These are phyloP conservation scores for Anniella stebbinsi DNA, from an alignment of 2,797 vertebrate genomes.

Conservation along the genomic window DNA sequence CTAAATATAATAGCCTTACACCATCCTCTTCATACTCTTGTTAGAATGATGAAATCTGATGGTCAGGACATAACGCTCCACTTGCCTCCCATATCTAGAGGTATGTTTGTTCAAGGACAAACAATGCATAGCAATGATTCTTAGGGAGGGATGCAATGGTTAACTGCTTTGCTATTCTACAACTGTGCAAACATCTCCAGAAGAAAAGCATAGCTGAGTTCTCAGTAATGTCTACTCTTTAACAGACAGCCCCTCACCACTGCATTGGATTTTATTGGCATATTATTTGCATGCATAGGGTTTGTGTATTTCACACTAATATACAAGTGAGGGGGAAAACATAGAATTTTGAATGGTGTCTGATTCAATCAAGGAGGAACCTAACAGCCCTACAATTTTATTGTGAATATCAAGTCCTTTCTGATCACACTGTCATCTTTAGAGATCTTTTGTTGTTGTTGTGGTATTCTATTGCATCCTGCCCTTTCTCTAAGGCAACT, in stretches of 20 bases:
- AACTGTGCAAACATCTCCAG: not conserved
- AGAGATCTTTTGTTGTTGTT: too few relatives aligned
- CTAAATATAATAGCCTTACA: slow-evolving; percentile 32
- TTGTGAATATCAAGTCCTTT: too few relatives aligned
- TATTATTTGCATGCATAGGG: not conserved
- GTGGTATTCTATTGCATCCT: not conserved
- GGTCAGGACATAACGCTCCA: not conserved
- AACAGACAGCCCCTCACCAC: not conserved
- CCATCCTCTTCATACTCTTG: slow-evolving; percentile 31
- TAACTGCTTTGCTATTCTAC: not conserved
- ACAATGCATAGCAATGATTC: not conserved
- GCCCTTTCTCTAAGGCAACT: not conserved
- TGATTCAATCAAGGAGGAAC: too few relatives aligned
- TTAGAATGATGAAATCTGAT: not conserved
- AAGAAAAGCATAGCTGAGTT: not conserved
- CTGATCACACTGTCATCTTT: too few relatives aligned
- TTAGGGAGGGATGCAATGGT: not conserved
- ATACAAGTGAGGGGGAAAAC: too few relatives aligned
- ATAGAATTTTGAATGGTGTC: too few relatives aligned
- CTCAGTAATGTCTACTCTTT: not conserved
- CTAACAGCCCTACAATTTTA: too few relatives aligned
- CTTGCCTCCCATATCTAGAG: not conserved
- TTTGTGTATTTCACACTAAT: not conserved
- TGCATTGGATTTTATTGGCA: not conserved
- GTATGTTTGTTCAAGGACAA: not conserved